Evolutionary conservation across 2,113 vertebrate species (phyloP).

Genomic region (Casuarius casuarius): DNA sequence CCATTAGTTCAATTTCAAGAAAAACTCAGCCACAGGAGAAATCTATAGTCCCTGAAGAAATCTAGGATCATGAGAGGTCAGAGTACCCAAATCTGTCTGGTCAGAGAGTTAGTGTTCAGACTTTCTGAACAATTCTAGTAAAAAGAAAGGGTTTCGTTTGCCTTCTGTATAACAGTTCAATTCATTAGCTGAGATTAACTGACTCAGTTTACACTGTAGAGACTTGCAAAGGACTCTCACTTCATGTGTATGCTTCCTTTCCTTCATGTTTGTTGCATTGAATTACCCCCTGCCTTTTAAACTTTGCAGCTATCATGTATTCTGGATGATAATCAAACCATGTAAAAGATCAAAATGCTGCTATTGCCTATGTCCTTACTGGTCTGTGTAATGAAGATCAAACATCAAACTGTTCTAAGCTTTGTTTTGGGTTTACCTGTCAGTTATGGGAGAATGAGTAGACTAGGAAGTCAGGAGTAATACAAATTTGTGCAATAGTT

Average conservation of each 20-base stretch:
- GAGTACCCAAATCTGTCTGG: not conserved
- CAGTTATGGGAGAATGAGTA: not conserved
- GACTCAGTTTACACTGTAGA: not conserved
- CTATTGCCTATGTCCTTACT: not conserved
- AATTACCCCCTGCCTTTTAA: not conserved
- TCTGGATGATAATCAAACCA: not conserved
- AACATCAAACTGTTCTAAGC: not conserved
- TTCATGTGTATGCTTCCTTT: not conserved
- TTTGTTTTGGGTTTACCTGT: not conserved
- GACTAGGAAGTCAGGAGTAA: not conserved
- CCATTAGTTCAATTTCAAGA: not conserved
- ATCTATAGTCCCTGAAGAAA: not conserved
- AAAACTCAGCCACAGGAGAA: not conserved
- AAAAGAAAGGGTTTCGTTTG: not conserved
- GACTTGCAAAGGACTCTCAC: not conserved
- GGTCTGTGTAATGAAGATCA: not conserved
- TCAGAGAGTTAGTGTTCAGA: accelerated
- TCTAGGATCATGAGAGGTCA: not conserved
- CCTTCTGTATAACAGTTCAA: not conserved
- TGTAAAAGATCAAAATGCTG: not conserved
- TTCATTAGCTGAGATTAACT: not conserved
- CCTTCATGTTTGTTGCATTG: not conserved
- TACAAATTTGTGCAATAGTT: not conserved
- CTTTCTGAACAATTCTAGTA: not conserved
- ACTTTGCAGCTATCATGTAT: not conserved